phyloP scores from a whole-genome alignment of 2,113 vertebrate genomes.

The Psittacula cyanocephala region DNA sequence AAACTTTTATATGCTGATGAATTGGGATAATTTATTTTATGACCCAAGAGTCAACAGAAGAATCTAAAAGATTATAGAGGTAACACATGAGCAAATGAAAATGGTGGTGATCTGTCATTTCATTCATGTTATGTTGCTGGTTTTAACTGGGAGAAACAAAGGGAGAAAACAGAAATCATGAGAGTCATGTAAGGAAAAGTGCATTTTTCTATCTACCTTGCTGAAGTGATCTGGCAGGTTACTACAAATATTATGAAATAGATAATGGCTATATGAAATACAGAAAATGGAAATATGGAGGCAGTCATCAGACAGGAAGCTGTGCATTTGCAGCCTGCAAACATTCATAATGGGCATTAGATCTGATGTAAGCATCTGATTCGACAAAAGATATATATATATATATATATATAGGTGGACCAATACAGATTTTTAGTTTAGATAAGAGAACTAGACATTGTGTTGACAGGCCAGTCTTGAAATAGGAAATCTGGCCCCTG shows the following conservation, averaged over 20 bases:
- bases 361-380: not conserved
- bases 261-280: not conserved
- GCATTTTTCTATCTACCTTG: not conserved
- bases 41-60: not conserved
- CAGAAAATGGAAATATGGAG: not conserved
- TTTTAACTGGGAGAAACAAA: not conserved
- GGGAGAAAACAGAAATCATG: not conserved
- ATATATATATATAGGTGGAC: not conserved
- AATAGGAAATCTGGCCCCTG: not conserved
- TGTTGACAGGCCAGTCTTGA: not conserved
- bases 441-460: not conserved
- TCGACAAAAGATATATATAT: not conserved
- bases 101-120: not conserved
- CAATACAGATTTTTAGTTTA: not conserved
- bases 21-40: not conserved
- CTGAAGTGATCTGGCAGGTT: not conserved
- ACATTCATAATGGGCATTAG: not conserved
- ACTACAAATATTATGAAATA: not conserved
- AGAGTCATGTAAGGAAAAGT: not conserved
- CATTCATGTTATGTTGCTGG: not conserved
- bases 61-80: not conserved
- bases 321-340: not conserved
- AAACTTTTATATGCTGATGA: not conserved
- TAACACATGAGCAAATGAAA: not conserved
- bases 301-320: not conserved